These are phyloP conservation scores for Andrena haemorrhoa DNA, from an alignment of 2,888 invertebrate genomes.

Conservation along the genomic window DNA sequence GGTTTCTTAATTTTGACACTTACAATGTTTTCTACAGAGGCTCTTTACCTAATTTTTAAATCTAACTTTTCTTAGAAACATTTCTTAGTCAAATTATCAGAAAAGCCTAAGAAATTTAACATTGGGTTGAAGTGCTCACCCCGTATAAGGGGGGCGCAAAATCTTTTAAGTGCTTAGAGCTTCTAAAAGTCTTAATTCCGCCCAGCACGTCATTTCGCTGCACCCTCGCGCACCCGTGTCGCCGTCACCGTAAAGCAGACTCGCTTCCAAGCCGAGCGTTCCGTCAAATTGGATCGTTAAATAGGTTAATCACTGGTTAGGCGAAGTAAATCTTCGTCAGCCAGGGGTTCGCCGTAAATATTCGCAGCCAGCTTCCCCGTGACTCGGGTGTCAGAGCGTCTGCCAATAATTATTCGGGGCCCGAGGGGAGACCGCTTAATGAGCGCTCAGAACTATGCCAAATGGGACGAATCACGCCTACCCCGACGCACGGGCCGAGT, in stretches of 20 bases:
- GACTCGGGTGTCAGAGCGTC: constrained; percentile 47
- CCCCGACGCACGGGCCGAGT: neutral
- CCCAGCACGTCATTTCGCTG: neutral
- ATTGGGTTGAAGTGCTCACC: too few species aligned
- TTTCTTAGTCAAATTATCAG: too few species aligned
- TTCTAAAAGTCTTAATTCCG: too few species aligned
- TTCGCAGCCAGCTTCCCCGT: constrained; percentile 21
- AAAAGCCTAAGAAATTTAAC: too few species aligned
- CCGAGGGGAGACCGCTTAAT: constrained; percentile 17
- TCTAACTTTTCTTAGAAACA: too few species aligned
- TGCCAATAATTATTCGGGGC: constrained; percentile 53
- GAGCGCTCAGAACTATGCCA: constrained; percentile 38
- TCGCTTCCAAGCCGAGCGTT: neutral
- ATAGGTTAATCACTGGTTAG: constrained; percentile 43
- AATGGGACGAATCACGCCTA: constrained; percentile 39
- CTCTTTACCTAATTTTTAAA: too few species aligned
- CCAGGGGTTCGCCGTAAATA: constrained; percentile 40
- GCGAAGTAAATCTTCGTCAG: constrained; percentile 45
- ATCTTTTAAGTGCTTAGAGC: too few species aligned
- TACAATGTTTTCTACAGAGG: too few species aligned
- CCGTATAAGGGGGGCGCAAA: too few species aligned
- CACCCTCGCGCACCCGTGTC: neutral
- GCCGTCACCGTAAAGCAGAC: neutral
- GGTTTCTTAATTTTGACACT: too few species aligned
- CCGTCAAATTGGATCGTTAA: constrained; percentile 24